phyloP scores from a whole-genome alignment of 2,888 invertebrate species.

The Barypeithes pellucidus region DNA sequence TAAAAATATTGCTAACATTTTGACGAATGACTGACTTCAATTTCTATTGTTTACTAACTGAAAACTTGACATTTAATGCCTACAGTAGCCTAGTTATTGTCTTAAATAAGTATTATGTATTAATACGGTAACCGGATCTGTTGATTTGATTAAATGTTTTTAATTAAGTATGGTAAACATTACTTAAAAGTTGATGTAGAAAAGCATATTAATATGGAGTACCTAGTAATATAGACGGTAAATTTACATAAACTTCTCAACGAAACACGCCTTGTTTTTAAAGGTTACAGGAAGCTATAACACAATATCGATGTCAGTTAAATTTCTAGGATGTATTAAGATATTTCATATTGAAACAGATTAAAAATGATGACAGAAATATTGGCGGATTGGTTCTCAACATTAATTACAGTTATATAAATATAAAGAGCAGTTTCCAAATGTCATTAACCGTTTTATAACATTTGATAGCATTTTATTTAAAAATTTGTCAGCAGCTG shows the following conservation, averaged over 20 bases:
- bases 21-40: background rate
- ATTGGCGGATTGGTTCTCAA: background rate
- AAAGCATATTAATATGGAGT: constrained; percentile 2
- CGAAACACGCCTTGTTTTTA: background rate
- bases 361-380: background rate
- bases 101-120: constrained; percentile 7
- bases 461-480: too few species aligned
- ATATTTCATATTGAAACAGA: background rate
- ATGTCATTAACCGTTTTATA: background rate
- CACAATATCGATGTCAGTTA: background rate
- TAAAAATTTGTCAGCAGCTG: too few species aligned
- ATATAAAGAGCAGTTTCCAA: too few species aligned
- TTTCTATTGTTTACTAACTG: background rate
- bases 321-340: background rate
- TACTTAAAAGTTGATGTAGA: background rate
- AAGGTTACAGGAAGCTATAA: constrained; percentile 1
- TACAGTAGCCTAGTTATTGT: constrained; percentile 14
- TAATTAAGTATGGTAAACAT: constrained; percentile 8
- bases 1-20: constrained; percentile 6
- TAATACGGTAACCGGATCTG: constrained; percentile 11
- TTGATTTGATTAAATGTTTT: constrained; percentile 5
- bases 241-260: constrained; percentile 12
- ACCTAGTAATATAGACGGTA: background rate
- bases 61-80: constrained; percentile 11
- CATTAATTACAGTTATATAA: background rate